Base-by-base conservation (phyloP, 2,113 vertebrate species). In the Solea solea region DNA sequence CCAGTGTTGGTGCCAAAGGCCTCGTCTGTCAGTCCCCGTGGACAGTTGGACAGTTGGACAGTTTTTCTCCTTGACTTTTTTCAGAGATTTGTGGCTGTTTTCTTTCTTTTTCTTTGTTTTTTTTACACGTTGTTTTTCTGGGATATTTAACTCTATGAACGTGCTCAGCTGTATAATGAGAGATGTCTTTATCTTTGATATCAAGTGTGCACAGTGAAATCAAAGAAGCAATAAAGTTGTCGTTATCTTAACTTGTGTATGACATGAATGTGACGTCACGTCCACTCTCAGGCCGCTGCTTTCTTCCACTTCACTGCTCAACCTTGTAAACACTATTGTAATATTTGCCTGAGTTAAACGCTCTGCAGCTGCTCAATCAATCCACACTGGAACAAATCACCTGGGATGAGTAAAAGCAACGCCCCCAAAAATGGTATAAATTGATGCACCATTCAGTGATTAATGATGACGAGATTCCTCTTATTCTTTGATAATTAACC, bases 201-300 rank as follows among this genome's bases (percentile, higher is more conserved):
- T 81, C 72, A 68, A 62, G 59, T 44, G 80, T 83, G 58, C 84
- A 61, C 46, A 76, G 65, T 73, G 74, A 80, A 84, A 78, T 90
- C 80, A 80, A 86, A 85, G 79, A 81, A 76, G 81, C 65, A 92
- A 92, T 91, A 90, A 90, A 92, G 83, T 63, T 58, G 71, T 78
- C 7, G 9, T 2, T 42, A 10, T 45, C 9, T 45, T 45, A 12
- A 45, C 44, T 3, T 45, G 2, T n/a, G n/a, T n/a, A n/a, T n/a
- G n/a, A n/a, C n/a, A n/a, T n/a, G n/a, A n/a, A n/a, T n/a, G n/a
- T n/a, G n/a, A n/a, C n/a, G n/a, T n/a, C n/a, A n/a, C n/a, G n/a
- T n/a, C n/a, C n/a, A n/a, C n/a, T n/a, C n/a, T n/a, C n/a, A n/a
- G n/a, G n/a, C n/a, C n/a, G n/a, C n/a, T n/a, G n/a, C n/a, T n/a